phyloP scores from a whole-genome alignment of 2,888 invertebrate species.

The Bellardia bayeri region DNA sequence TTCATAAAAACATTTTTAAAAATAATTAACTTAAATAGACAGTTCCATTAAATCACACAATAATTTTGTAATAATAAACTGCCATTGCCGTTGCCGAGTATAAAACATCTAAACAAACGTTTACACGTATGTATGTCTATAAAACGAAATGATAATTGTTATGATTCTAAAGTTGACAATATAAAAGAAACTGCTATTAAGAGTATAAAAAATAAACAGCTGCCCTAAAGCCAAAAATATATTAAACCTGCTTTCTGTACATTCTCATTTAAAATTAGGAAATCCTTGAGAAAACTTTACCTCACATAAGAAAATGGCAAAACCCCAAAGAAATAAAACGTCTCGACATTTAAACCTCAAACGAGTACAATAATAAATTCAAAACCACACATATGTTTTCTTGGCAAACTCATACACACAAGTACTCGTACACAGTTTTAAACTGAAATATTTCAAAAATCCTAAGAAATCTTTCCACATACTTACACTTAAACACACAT shows the following conservation, averaged over 20 bases:
- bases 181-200: slow-evolving; percentile 54
- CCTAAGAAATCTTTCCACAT: slow-evolving; percentile 40
- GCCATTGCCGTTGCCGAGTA: not conserved
- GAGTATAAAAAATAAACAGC: slow-evolving; percentile 18
- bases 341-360: slow-evolving; percentile 63
- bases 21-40: not conserved
- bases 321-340: slow-evolving; percentile 61
- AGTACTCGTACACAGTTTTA: slow-evolving; percentile 17
- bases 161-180: slow-evolving; percentile 52
- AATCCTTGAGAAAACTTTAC: slow-evolving; percentile 50
- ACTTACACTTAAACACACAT: not conserved
- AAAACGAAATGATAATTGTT: slow-evolving; percentile 73
- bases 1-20: not conserved
- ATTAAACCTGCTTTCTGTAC: slow-evolving; percentile 38
- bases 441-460: slow-evolving; percentile 63
- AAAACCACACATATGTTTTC: slow-evolving; percentile 62
- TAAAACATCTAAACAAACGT: slow-evolving; percentile 12
- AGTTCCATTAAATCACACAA: slow-evolving; percentile 20
- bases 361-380: slow-evolving; percentile 55
- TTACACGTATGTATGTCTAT: slow-evolving; percentile 32
- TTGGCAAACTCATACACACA: slow-evolving; percentile 12
- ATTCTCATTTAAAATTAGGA: slow-evolving; percentile 5
- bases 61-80: slow-evolving; percentile 52
- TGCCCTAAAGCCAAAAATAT: slow-evolving; percentile 54
- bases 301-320: slow-evolving; percentile 5